These are phyloP conservation scores for Trichonephila inaurata DNA, from an alignment of 1,140 invertebrate species.

Conservation along the genomic window DNA sequence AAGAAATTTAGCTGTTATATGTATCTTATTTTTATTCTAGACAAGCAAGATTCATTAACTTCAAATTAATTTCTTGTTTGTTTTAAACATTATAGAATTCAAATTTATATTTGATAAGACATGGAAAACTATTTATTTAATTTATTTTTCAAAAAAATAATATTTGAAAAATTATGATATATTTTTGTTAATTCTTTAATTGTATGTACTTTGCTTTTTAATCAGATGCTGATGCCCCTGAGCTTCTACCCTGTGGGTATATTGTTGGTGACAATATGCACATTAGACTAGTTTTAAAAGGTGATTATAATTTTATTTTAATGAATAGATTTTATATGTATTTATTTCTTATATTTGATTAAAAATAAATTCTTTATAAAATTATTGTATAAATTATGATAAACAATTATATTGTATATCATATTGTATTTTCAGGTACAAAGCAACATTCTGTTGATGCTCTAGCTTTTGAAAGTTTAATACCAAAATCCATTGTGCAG, in stretches of 20 bases:
- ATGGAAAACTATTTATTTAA: neutral
- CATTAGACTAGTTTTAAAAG: slow-evolving; percentile 84
- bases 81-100: neutral
- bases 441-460: slow-evolving; percentile 94
- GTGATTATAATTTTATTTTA: slow-evolving; percentile 73
- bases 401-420: too few species aligned
- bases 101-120: neutral
- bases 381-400: neutral
- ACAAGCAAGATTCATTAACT: too few species aligned
- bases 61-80: neutral
- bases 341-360: neutral
- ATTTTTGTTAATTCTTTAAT: neutral
- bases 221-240: slow-evolving; percentile 83
- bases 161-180: neutral
- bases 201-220: neutral
- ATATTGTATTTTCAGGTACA: slow-evolving; percentile 82
- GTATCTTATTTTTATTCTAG: neutral
- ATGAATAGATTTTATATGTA: neutral
- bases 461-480: slow-evolving; percentile 96
- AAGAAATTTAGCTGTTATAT: too few species aligned
- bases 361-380: neutral
- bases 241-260: slow-evolving; percentile 95
- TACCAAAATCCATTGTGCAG: slow-evolving; percentile 97
- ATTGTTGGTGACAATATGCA: slow-evolving; percentile 89
- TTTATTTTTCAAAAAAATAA: too few species aligned